phyloP scores from a whole-genome alignment of 2,797 vertebrate species.

The Xyrichtys novacula region DNA sequence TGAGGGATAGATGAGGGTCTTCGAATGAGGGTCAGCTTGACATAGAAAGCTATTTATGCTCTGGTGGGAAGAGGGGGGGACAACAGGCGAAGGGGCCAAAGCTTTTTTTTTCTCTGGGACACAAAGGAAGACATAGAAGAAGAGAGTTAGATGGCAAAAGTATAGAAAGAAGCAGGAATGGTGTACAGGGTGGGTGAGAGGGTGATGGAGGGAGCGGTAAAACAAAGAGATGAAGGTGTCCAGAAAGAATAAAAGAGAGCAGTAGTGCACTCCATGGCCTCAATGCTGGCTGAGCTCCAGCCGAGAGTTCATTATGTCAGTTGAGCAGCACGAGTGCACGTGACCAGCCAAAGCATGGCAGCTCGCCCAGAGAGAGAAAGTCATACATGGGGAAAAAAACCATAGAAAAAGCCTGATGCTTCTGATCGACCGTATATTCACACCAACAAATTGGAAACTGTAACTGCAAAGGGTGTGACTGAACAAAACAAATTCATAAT shows the following conservation, averaged over 20 bases:
- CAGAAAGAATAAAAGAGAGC: slow-evolving; percentile 41
- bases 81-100: slow-evolving; percentile 1
- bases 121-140: slow-evolving; percentile 19
- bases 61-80: not conserved
- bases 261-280: slow-evolving; percentile 49
- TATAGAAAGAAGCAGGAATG: slow-evolving; percentile 2
- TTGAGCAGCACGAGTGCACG: slow-evolving; percentile 52
- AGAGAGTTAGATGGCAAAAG: slow-evolving; percentile 17
- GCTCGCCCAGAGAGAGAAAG: slow-evolving; percentile 40
- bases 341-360: slow-evolving; percentile 64
- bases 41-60: slow-evolving; percentile 71
- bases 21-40: slow-evolving; percentile 61
- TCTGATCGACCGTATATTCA: slow-evolving; percentile 5
- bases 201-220: slow-evolving; percentile 13
- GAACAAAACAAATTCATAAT: not conserved
- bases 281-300: slow-evolving; percentile 67
- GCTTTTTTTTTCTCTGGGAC: slow-evolving; percentile 8
- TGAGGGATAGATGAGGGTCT: slow-evolving; percentile 36
- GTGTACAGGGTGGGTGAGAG: slow-evolving; percentile 2
- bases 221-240: slow-evolving; percentile 9
- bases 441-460: not conserved
- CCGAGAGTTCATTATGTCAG: slow-evolving; percentile 76
- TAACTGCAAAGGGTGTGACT: not conserved
- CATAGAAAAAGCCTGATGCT: slow-evolving; percentile 5
- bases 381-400: not conserved